Conservation (phyloP, 35 echinoderm and acorn worm genomes). For the Lytechinus pictus region DNA sequence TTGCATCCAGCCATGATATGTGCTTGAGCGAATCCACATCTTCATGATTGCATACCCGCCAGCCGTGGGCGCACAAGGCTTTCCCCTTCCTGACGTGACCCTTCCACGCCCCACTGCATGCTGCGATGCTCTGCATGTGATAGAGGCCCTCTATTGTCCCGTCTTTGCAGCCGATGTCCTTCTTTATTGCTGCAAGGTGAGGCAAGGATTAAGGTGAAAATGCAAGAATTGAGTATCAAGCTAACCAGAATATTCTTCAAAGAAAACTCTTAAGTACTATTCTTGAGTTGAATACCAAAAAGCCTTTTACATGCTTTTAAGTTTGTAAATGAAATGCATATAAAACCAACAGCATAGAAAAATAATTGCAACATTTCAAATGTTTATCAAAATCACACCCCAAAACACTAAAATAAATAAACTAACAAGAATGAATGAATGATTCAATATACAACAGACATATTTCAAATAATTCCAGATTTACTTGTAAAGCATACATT, state of each 20-base stretch:
- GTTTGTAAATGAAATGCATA: too few relatives aligned
- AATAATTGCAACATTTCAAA: too few relatives aligned
- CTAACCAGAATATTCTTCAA: too few relatives aligned
- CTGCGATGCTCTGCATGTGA: constrained; percentile 68
- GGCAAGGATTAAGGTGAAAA: too few relatives aligned
- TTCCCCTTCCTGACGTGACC: constrained; percentile 92
- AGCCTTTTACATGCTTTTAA: too few relatives aligned
- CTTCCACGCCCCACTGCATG: constrained; percentile 89
- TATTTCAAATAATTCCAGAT: background rate
- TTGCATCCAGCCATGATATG: constrained; percentile 83
- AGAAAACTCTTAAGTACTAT: background rate
- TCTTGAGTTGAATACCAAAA: too few relatives aligned
- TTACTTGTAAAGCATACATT: background rate
- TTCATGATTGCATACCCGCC: constrained; percentile 75
- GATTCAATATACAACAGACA: background rate
- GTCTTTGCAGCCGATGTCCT: constrained; percentile 71
- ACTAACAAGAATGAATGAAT: background rate
- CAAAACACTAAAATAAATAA: too few relatives aligned
- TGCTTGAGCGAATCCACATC: constrained; percentile 65
- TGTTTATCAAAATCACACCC: too few relatives aligned
- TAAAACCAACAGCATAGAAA: too few relatives aligned
- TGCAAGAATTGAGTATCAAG: too few relatives aligned
- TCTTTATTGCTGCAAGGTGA: constrained; percentile 14
- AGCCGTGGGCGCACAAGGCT: constrained; percentile 77
- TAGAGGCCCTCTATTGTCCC: constrained; percentile 78